phyloP scores from a whole-genome alignment of 2,888 invertebrate genomes.

The Agrotis segetum region DNA sequence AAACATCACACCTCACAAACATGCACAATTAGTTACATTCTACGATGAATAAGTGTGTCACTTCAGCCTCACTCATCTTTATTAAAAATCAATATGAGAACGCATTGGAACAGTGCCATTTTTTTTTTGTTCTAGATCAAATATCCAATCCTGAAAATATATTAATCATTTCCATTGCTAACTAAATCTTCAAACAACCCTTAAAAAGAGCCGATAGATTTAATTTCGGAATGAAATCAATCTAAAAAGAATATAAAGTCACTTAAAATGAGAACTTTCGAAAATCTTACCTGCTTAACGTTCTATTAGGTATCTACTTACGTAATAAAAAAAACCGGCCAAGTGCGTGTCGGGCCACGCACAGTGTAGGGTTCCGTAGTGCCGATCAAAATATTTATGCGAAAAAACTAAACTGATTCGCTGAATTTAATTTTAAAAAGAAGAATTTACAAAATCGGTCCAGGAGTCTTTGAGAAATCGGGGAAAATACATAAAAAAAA shows the following conservation, averaged over 20 bases:
- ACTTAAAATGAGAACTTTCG: neutral
- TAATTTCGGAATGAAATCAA: neutral
- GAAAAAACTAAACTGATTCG: too few relatives aligned
- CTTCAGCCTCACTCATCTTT: constrained; percentile 7
- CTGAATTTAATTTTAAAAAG: too few relatives aligned
- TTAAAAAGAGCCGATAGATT: constrained; percentile 1
- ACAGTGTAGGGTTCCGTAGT: too few relatives aligned
- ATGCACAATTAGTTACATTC: constrained; percentile 23
- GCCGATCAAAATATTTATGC: too few relatives aligned
- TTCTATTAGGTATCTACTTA: constrained; percentile 1
- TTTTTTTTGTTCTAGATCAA: constrained; percentile 5
- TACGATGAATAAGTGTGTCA: constrained; percentile 13
- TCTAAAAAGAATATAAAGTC: constrained; percentile 29
- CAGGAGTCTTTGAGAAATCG: too few relatives aligned
- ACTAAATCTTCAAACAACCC: neutral
- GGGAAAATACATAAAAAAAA: too few relatives aligned
- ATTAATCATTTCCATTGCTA: neutral
- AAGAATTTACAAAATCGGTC: too few relatives aligned
- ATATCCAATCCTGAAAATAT: constrained; percentile 9
- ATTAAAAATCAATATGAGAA: constrained; percentile 15
- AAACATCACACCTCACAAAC: constrained; percentile 42
- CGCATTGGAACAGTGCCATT: neutral
- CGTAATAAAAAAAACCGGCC: too few relatives aligned
- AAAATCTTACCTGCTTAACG: neutral
- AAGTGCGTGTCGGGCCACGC: too few relatives aligned